Conservation (phyloP, 2,797 vertebrate species). For the Acestrorhynchus altus region DNA sequence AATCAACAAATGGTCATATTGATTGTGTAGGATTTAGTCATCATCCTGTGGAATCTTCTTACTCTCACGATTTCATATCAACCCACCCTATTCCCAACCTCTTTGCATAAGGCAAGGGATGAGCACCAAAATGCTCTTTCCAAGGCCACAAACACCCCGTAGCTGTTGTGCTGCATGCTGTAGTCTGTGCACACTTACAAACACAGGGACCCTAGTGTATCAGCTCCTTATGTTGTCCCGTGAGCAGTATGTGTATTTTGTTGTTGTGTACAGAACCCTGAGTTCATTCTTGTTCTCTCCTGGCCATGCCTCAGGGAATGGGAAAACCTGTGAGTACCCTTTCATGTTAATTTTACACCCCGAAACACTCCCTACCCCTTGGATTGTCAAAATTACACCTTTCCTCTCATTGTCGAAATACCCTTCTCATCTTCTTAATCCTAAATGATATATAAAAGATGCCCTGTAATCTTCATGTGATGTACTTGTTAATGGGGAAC, state of each 20-base stretch:
- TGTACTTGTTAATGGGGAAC: neutral
- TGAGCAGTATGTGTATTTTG: constrained; percentile 15
- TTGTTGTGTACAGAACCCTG: constrained; percentile 23
- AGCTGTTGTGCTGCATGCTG: neutral
- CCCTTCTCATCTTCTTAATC: neutral
- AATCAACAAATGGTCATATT: neutral
- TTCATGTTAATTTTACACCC: constrained; percentile 6
- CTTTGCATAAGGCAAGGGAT: neutral
- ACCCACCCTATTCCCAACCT: neutral
- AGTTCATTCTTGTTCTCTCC: constrained; percentile 59
- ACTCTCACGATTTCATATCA: neutral
- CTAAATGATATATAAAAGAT: neutral
- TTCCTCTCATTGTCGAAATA: neutral
- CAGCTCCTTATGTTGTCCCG: neutral
- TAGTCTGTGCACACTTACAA: neutral
- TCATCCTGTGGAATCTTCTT: neutral
- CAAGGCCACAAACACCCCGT: neutral
- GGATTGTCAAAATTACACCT: neutral
- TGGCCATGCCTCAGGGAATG: constrained; percentile 89
- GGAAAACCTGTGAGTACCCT: constrained; percentile 92
- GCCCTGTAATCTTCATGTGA: neutral
- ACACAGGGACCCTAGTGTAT: neutral
- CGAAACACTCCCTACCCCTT: neutral
- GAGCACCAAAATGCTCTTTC: neutral
- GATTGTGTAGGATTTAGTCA: neutral